A percentile compares a stretch with the other conserved stretches of the same genome.
These are phyloP conservation scores for Lanistes nyassanus DNA, from an alignment of 1,140 invertebrate species.

Conservation along the genomic window DNA sequence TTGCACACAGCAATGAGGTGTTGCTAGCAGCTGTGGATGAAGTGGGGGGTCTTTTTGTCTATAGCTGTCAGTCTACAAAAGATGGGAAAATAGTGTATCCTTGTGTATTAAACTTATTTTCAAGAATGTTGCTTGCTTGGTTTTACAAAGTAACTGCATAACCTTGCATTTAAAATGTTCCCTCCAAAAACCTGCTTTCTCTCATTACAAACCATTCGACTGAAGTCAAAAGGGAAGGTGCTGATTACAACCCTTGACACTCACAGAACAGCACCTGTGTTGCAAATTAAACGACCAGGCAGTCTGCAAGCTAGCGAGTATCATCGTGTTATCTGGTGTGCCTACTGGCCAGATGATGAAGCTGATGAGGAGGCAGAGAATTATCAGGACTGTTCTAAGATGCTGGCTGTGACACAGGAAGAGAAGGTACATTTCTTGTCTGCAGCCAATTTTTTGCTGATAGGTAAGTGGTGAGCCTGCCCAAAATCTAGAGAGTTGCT, in stretches of 20 bases:
- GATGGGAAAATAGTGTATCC: slow-evolving; percentile 66
- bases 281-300: slow-evolving; percentile 71
- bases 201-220: too few species aligned
- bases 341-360: slow-evolving; percentile 80
- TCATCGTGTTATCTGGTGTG: slow-evolving; percentile 89
- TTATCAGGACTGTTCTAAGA: slow-evolving; percentile 55
- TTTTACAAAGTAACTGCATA: too few species aligned
- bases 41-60: slow-evolving; percentile 82
- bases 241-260: background rate
- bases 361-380: slow-evolving; percentile 60
- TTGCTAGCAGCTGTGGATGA: slow-evolving; percentile 88
- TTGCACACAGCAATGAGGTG: slow-evolving; percentile 82
- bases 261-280: slow-evolving; percentile 45
- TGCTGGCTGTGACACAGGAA: slow-evolving; percentile 84
- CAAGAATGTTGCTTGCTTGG: background rate
- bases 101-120: slow-evolving; percentile 38
- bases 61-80: slow-evolving; percentile 76
- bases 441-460: too few species aligned
- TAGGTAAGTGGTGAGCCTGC: too few species aligned
- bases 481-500: too few species aligned
- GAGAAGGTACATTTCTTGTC: background rate
- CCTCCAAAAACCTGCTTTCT: too few species aligned
- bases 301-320: slow-evolving; percentile 55
- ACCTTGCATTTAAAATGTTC: too few species aligned
- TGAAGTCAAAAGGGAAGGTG: background rate